Evolutionary conservation across 2,113 vertebrate species (phyloP), one percentile per base, ranked within the genome.

Genomic region (Tamias sibiricus): DNA sequence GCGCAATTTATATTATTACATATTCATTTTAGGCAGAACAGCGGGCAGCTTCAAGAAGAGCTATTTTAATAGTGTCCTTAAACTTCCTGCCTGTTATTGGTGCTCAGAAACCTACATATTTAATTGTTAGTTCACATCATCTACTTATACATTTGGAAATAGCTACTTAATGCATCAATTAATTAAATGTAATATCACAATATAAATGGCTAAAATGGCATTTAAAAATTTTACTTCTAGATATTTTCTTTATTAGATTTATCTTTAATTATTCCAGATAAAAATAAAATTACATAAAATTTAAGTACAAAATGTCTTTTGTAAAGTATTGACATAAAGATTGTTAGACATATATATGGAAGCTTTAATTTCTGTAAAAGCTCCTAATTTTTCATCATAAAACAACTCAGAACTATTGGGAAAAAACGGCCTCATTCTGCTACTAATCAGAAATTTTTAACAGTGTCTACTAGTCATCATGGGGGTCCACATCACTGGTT

Each of bases 1-100:
- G 19, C 52, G 72, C 10, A 92, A 95, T 95, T 91, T 95, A 96
- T 92, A 96, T 92, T 95, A 87, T 92, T 97, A 66, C 5, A 1
- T 84, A 93, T 97, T 95, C 83, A 90, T 95, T 83, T 96, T 77
- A 95, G 90, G 74, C 19, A 52, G 87, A 87, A 93, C 37, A 95
- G 57, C 54, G 90, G 57, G 59, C 35, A 87, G 24, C 7, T 28
- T 95, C 66, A 69, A 71, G 83, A 93, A 90, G 52, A 97, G 40
- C 72, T 81, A 92, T n/a, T 87, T 16, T 89, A 93, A 95, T 47
- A 59, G 24, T 84, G 54, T 87, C 44, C 22, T 92, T 40, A 81
- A 89, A 81, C 44, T 87, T n/a, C 35, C 35, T 84, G 17, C 42
- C 59, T 94, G 24, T 32, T 84, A 24, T 20, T 69, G 13, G 11